Base-by-base conservation (phyloP, 2,888 invertebrate genomes). In the Meiosimyza decipiens region DNA sequence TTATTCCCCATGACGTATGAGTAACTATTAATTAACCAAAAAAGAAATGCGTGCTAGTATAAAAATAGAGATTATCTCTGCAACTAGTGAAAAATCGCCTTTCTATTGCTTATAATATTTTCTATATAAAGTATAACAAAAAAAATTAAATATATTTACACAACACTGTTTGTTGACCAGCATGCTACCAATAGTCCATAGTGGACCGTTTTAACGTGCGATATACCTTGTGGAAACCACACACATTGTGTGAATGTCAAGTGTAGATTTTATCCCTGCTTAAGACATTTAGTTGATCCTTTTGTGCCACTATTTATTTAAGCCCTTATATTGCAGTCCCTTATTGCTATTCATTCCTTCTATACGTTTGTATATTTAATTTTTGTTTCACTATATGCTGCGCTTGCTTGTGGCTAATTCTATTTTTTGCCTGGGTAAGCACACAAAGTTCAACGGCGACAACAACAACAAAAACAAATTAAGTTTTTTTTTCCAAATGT, bases 361-460 rank as follows among this genome's bases (percentile, higher is more conserved):
- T 54, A 15, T 57, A 40, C 6, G 40, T 40, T 54, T 54, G 22
- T 47, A n/a, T 40, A 49, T 66, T 12, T 57, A 16, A 15, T 50
- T 50, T 47, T 64, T 64, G 18, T 18, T 16, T 18, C 54, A 6
- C 9, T 9, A 40, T 40, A 40, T 40, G 40, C 40, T 40, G 40
- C 40, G 40, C 12, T 64, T 49, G 16, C 52, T 65, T 15, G 40
- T 40, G 13, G 33, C 51, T 70, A 70, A 62, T 70, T 60, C 54
- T 40, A 22, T 71, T 64, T 71, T 60, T 66, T 40, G 66, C 66
- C 60, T 62, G 71, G 66, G 66, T 66, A 52, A 60, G 33, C 51
- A 66, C 71, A 67, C 64, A 51, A 51, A 51, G 15, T 51, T 51
- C 64, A 13, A 64, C 51, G 11, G 22, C 22, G 2, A 22, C 15